phyloP scores from a whole-genome alignment of 2,797 vertebrate genomes.

The Urophycis tenuis region DNA sequence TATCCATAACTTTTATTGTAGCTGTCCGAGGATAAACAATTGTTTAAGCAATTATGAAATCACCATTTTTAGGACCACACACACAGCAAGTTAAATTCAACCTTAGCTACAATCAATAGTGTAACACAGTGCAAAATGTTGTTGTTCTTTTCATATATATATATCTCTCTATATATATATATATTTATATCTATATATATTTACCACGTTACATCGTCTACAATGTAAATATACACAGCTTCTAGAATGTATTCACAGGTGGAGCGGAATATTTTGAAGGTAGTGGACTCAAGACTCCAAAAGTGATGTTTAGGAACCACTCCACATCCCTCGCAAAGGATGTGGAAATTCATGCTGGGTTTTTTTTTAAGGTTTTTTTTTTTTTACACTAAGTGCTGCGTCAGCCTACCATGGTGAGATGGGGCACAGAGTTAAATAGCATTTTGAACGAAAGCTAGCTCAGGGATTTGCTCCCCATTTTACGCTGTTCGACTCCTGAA shows the following conservation, averaged over 20 bases:
- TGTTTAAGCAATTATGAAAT: constrained; percentile 43
- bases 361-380: too few relatives aligned
- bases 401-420: constrained; percentile 46
- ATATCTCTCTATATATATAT: constrained; percentile 48
- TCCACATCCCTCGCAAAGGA: constrained; percentile 39
- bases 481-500: constrained; percentile 32
- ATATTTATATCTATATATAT: constrained; percentile 21
- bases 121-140: constrained; percentile 61
- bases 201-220: constrained; percentile 43
- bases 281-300: constrained; percentile 27
- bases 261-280: constrained; percentile 36
- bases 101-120: constrained; percentile 58
- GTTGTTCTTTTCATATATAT: constrained; percentile 22
- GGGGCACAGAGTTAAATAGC: constrained; percentile 50
- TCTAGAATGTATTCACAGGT: constrained; percentile 53
- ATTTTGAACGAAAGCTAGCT: constrained; percentile 29
- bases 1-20: constrained; percentile 58
- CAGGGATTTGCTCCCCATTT: constrained; percentile 24
- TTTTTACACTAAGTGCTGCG: constrained; percentile 50
- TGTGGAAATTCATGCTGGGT: constrained; percentile 6
- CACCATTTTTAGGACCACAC: constrained; percentile 41
- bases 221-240: constrained; percentile 52
- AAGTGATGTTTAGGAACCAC: constrained; percentile 31
- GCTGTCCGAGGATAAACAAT: constrained; percentile 47
- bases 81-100: constrained; percentile 49